Conservation (phyloP, 1,140 invertebrate genomes). For the Bradysia coprophila region DNA sequence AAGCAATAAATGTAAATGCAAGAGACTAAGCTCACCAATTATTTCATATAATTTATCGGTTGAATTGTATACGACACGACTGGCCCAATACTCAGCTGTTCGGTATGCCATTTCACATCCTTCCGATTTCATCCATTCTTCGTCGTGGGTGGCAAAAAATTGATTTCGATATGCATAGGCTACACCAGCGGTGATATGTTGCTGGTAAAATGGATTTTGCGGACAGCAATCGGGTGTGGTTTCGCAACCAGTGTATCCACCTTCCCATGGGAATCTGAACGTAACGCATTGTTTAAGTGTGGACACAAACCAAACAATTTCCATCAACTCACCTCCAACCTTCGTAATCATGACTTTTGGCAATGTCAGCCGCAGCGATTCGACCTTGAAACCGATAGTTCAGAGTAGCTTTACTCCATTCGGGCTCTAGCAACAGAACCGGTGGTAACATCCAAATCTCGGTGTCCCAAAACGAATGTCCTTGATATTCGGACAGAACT, state of each 20-base stretch:
- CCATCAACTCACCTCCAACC: background rate
- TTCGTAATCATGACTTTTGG: constrained; percentile 3
- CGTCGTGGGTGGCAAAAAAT: constrained; percentile 26
- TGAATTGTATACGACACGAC: constrained; percentile 27
- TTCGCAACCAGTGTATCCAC: constrained; percentile 32
- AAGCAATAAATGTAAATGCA: too few species aligned
- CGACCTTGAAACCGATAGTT: constrained; percentile 13
- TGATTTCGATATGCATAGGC: constrained; percentile 29
- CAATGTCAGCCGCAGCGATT: constrained; percentile 13
- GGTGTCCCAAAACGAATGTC: constrained; percentile 22
- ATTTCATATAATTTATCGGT: constrained; percentile 26
- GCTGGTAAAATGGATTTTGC: constrained; percentile 29
- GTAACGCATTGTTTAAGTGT: too few species aligned
- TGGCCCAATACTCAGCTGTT: constrained; percentile 33
- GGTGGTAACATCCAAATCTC: constrained; percentile 23
- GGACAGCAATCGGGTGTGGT: constrained; percentile 34
- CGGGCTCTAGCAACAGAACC: constrained; percentile 10
- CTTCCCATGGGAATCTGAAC: constrained; percentile 31
- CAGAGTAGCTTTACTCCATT: constrained; percentile 12
- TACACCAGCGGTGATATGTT: constrained; percentile 32
- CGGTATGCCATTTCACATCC: constrained; percentile 30
- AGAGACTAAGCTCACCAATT: constrained; percentile 14
- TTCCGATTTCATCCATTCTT: constrained; percentile 22
- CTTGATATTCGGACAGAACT: constrained; percentile 16
- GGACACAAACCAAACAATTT: too few species aligned